Percentiles rank a stretch among this genome's conserved stretches.
Evolutionary conservation across 2,888 invertebrate genomes (phyloP).

Genomic region (Lithophane semibrunnea): DNA sequence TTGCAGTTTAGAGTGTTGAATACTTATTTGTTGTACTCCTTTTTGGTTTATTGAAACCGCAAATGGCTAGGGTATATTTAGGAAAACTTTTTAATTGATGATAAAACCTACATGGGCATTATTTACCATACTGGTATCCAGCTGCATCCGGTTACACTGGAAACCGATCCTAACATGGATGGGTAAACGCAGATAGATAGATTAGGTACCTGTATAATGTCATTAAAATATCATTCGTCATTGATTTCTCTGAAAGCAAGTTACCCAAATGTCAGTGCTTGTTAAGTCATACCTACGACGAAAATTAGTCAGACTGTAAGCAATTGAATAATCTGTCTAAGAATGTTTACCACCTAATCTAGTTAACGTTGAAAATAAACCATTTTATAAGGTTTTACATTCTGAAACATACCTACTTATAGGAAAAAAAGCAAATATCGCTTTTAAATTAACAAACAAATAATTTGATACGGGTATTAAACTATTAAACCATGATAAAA

Average conservation of each 20-base stretch:
- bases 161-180: too few relatives aligned
- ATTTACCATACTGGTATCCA: too few relatives aligned
- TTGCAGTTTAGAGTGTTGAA: slow-evolving; percentile 65
- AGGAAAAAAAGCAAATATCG: neutral
- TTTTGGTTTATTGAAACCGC: slow-evolving; percentile 56
- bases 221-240: slow-evolving; percentile 13
- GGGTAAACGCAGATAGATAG: too few relatives aligned
- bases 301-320: slow-evolving; percentile 5
- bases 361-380: neutral
- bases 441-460: slow-evolving; percentile 12
- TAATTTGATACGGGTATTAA: slow-evolving; percentile 24
- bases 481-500: slow-evolving; percentile 21
- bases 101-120: too few relatives aligned
- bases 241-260: slow-evolving; percentile 25
- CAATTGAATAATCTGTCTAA: slow-evolving; percentile 19
- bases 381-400: neutral
- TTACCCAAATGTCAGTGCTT: slow-evolving; percentile 33
- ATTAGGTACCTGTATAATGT: too few relatives aligned
- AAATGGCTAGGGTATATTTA: slow-evolving; percentile 38
- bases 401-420: neutral
- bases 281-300: neutral
- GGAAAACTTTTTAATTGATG: neutral
- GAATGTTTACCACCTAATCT: slow-evolving; percentile 4
- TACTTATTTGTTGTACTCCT: slow-evolving; percentile 65
- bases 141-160: too few relatives aligned